Percentiles rank a stretch among this genome's conserved stretches.
Evolutionary conservation across 2,888 invertebrate genomes (phyloP).

Genomic region (Metellina segmentata): DNA sequence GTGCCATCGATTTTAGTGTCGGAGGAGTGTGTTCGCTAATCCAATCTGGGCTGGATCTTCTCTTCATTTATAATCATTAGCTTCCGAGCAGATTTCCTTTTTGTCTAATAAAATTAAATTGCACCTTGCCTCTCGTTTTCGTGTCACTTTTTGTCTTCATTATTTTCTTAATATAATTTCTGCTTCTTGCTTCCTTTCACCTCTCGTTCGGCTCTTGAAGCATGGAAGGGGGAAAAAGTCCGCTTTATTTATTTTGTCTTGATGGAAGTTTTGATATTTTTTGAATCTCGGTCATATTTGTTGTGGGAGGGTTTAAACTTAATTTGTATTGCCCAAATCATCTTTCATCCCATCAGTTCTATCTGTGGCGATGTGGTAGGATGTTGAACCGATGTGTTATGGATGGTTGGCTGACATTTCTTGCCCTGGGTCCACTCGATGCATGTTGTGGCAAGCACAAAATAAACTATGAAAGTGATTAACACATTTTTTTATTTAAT

Average conservation of each 20-base stretch:
- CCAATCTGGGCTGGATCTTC: constrained; percentile 35
- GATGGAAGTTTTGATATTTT: not conserved
- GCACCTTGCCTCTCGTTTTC: constrained; percentile 3
- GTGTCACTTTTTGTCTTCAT: constrained; percentile 53
- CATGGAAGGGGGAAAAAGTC: not conserved
- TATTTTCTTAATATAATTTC: not conserved
- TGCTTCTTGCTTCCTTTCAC: not conserved
- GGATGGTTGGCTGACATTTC: too few species aligned
- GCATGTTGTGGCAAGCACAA: too few species aligned
- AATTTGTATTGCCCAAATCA: too few species aligned
- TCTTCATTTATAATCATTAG: constrained; percentile 63
- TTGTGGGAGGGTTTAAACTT: not conserved
- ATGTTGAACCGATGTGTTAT: too few species aligned
- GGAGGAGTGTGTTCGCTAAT: constrained; percentile 13
- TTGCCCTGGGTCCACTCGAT: too few species aligned
- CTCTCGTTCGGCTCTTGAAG: not conserved
- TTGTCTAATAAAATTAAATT: constrained; percentile 63
- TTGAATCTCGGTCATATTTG: not conserved
- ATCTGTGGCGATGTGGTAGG: too few species aligned
- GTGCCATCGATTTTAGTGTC: constrained; percentile 16
- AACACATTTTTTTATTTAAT: too few species aligned
- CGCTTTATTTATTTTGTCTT: not conserved
- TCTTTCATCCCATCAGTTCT: too few species aligned
- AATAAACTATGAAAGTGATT: too few species aligned
- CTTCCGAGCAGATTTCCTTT: constrained; percentile 38